phyloP scores from a whole-genome alignment of 2,888 invertebrate species.

The Nephrotoma guestfalica region DNA sequence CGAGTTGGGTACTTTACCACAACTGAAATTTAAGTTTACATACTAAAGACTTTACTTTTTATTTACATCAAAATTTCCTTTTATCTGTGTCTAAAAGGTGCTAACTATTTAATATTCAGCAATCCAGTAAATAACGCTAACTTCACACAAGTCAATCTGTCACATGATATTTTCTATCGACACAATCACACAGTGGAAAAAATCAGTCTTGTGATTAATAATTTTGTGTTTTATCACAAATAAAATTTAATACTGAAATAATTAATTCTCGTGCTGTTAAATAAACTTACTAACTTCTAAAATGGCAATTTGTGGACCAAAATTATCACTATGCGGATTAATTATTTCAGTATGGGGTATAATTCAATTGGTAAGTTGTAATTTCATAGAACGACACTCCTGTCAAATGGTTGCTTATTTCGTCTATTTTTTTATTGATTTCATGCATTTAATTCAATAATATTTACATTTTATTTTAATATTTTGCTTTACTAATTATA shows the following conservation, averaged over 20 bases:
- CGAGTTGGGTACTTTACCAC: too few species aligned
- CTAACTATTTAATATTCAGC: neutral
- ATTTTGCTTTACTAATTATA: neutral
- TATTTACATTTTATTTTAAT: neutral
- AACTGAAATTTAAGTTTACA: too few species aligned
- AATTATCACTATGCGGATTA: constrained; percentile 79
- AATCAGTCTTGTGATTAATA: constrained; percentile 3
- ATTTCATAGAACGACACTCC: neutral
- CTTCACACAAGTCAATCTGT: neutral
- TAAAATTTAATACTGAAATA: neutral
- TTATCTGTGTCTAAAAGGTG: neutral
- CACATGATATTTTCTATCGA: neutral
- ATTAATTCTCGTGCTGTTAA: neutral
- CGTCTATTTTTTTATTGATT: neutral
- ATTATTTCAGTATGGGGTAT: constrained; percentile 90
- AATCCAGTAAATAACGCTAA: neutral
- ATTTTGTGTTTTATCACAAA: neutral
- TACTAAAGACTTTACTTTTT: too few species aligned
- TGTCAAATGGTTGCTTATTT: neutral
- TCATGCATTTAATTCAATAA: neutral
- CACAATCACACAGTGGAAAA: neutral
- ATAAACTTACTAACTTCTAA: neutral
- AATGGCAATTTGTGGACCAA: constrained; percentile 81
- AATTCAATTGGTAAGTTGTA: constrained; percentile 69
- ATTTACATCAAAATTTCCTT: too few species aligned